phyloP scores from a whole-genome alignment of 2,113 vertebrate species.

The Prionailurus viverrinus region DNA sequence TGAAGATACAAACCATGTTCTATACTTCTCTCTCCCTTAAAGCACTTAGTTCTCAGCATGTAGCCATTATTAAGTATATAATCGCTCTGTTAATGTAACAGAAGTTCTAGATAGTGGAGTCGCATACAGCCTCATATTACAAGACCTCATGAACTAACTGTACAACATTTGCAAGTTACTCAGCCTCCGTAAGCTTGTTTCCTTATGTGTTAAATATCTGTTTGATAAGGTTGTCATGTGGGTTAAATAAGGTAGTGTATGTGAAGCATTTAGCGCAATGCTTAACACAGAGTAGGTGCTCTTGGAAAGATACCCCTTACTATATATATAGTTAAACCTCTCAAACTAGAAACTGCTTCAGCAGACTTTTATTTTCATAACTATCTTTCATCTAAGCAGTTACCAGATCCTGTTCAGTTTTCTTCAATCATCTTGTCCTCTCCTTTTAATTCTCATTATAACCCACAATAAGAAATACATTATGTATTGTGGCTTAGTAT shows the following conservation, averaged over 20 bases:
- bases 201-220: not conserved
- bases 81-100: not conserved
- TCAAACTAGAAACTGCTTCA: not conserved
- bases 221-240: not conserved
- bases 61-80: not conserved
- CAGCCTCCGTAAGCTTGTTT: not conserved
- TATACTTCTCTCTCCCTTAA: not conserved
- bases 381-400: not conserved
- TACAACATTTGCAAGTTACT: not conserved
- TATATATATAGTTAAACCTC: not conserved
- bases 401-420: slow-evolving; percentile 38
- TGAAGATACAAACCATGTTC: not conserved
- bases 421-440: not conserved
- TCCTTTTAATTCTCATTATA: slow-evolving; percentile 8
- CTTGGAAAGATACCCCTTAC: not conserved
- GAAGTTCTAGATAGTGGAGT: not conserved
- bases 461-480: not conserved
- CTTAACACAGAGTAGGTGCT: not conserved
- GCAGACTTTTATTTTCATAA: not conserved
- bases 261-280: not conserved
- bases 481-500: not conserved
- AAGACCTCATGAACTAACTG: not conserved
- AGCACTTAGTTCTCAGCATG: slow-evolving; percentile 5
- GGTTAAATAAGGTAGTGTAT: slow-evolving; percentile 21
- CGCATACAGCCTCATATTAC: not conserved